These are phyloP conservation scores for Nerophis lumbriciformis DNA, from an alignment of 2,113 vertebrate species.

Conservation along the genomic window DNA sequence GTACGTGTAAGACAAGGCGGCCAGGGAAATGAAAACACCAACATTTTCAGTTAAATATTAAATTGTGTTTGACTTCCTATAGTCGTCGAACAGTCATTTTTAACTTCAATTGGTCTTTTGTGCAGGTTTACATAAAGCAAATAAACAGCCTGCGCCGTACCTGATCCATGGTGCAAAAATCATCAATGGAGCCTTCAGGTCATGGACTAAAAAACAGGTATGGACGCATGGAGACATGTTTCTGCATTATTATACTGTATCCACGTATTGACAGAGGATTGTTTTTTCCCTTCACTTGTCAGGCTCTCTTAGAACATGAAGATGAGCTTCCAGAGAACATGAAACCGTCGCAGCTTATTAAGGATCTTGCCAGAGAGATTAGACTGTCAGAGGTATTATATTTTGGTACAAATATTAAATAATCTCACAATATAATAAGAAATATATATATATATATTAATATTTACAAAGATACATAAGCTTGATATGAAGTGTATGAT, in stretches of 20 bases:
- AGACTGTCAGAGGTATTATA: slow-evolving; percentile 86
- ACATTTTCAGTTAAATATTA: too few relatives aligned
- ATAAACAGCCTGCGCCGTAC: slow-evolving; percentile 87
- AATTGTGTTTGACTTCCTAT: too few relatives aligned
- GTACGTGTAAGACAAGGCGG: not conserved
- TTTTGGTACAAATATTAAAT: not conserved
- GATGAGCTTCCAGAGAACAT: slow-evolving; percentile 98
- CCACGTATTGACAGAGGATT: not conserved
- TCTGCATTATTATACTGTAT: not conserved
- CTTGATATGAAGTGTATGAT: too few relatives aligned
- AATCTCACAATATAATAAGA: not conserved
- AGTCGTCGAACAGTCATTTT: not conserved
- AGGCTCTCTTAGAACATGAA: slow-evolving; percentile 95
- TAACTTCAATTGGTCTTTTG: slow-evolving; percentile 24
- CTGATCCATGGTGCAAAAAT: slow-evolving; percentile 96
- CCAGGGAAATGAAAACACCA: too few relatives aligned
- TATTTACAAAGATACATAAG: not conserved
- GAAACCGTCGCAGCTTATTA: slow-evolving; percentile 97
- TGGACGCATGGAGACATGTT: not conserved
- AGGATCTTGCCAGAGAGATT: slow-evolving; percentile 98
- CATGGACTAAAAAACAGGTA: slow-evolving; percentile 99
- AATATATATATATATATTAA: too few relatives aligned
- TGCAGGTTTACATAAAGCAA: slow-evolving; percentile 92
- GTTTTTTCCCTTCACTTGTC: slow-evolving; percentile 1
- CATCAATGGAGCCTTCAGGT: slow-evolving; percentile 95